These are phyloP conservation scores for Varecia variegata DNA, from an alignment of 2,797 vertebrate species.

Conservation along the genomic window DNA sequence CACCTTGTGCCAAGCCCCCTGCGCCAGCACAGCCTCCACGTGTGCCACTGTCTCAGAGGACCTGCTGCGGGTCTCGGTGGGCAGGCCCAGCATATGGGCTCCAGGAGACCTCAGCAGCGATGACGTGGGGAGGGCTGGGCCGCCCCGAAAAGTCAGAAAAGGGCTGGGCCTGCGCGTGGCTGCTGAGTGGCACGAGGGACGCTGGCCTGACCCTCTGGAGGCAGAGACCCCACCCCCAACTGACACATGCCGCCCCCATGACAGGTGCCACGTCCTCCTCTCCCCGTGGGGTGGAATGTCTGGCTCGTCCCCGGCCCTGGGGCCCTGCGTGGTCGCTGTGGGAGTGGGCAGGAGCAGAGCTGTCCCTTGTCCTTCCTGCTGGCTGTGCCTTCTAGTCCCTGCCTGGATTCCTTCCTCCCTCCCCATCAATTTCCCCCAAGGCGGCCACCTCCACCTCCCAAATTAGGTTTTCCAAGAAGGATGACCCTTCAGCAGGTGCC, in stretches of 20 bases:
- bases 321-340: not conserved
- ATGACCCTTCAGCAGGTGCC: not conserved
- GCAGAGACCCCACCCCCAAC: not conserved
- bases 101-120: not conserved
- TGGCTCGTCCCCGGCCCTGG: rapidly evolving
- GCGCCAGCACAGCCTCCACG: rapidly evolving
- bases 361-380: rapidly evolving
- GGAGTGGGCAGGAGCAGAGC: rapidly evolving
- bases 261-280: rapidly evolving
- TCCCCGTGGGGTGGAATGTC: not conserved
- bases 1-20: not conserved
- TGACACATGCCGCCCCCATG: rapidly evolving
- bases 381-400: rapidly evolving
- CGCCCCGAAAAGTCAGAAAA: rapidly evolving
- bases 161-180: not conserved
- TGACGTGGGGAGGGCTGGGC: rapidly evolving
- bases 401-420: rapidly evolving
- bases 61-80: not conserved
- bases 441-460: not conserved
- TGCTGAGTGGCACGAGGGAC: rapidly evolving
- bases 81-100: rapidly evolving
- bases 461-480: not conserved
- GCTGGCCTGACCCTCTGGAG: not conserved
- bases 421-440: not conserved
- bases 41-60: no score